These are phyloP conservation scores for Drosophila rhopaloa DNA, from an alignment of 1,140 invertebrate species.

Conservation along the genomic window DNA sequence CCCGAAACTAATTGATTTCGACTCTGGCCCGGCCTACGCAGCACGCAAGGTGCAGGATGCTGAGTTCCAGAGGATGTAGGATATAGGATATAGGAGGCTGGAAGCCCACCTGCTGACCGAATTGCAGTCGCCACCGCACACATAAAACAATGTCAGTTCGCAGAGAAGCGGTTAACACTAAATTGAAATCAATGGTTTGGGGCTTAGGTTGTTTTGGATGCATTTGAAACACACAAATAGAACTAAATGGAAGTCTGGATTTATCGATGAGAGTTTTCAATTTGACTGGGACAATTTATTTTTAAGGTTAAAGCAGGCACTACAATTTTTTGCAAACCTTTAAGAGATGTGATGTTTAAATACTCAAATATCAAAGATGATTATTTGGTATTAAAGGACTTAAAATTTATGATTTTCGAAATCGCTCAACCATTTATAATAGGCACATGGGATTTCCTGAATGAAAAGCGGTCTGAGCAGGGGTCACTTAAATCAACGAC, in stretches of 20 bases:
- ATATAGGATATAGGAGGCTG: not conserved
- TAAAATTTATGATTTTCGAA: not conserved
- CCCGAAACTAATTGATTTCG: conserved; percentile 44
- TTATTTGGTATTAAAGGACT: not conserved
- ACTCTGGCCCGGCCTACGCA: conserved; percentile 17
- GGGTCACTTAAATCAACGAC: conserved; percentile 21
- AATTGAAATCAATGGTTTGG: conserved; percentile 20
- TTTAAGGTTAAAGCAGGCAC: too few relatives aligned
- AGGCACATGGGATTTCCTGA: conserved; percentile 1
- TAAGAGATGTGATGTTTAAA: not conserved
- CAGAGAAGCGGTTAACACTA: not conserved
- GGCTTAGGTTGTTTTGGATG: not conserved
- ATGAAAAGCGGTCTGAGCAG: conserved; percentile 9
- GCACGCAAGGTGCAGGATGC: not conserved
- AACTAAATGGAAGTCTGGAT: not conserved
- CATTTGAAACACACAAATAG: not conserved
- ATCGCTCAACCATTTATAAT: conserved; percentile 22
- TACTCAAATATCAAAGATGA: not conserved
- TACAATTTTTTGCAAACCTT: too few relatives aligned
- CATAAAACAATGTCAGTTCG: conserved; percentile 22
- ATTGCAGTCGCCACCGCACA: conserved; percentile 22
- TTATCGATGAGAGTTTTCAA: not conserved
- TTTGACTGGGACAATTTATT: too few relatives aligned
- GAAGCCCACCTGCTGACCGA: conserved; percentile 3
- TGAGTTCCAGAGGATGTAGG: not conserved